Conservation (phyloP, 2,797 vertebrate genomes). For the Liparis tanakae region DNA sequence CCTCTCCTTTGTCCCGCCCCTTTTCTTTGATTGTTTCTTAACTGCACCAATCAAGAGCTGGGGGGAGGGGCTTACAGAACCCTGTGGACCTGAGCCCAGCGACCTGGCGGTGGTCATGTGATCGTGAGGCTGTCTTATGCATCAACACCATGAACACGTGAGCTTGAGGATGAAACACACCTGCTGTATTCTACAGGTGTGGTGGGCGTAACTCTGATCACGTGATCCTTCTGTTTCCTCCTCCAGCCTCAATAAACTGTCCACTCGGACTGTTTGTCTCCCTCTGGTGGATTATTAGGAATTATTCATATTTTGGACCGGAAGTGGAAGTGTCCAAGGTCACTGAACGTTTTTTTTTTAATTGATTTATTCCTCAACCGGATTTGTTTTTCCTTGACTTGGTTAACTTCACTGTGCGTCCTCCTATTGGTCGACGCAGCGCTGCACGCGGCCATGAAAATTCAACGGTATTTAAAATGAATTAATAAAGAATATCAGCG, state of each 20-base stretch:
- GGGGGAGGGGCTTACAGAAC: slow-evolving; percentile 41
- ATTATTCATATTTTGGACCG: too few relatives aligned
- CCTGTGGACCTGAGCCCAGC: slow-evolving; percentile 48
- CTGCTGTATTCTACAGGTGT: slow-evolving; percentile 82
- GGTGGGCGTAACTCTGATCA: slow-evolving; percentile 83
- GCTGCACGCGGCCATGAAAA: too few relatives aligned
- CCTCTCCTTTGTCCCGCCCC: slow-evolving; percentile 27
- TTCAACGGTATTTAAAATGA: not conserved
- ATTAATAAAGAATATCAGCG: too few relatives aligned
- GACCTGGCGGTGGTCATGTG: slow-evolving; percentile 72
- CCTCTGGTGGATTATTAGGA: too few relatives aligned
- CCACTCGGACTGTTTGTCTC: slow-evolving; percentile 78
- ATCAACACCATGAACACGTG: slow-evolving; percentile 78
- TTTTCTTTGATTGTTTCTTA: not conserved
- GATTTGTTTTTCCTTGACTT: slow-evolving; percentile 15
- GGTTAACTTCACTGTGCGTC: not conserved
- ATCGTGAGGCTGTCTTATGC: slow-evolving; percentile 78
- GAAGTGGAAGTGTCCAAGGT: too few relatives aligned
- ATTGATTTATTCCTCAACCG: not conserved
- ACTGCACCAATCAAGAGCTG: slow-evolving; percentile 60
- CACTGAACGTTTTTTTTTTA: slow-evolving; percentile 1
- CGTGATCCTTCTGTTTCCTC: slow-evolving; percentile 78
- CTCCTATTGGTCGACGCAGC: too few relatives aligned
- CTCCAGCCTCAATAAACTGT: slow-evolving; percentile 96
- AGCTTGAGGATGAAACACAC: slow-evolving; percentile 73